These are phyloP conservation scores for Dusona sp. DNA, from an alignment of 2,888 invertebrate species.

Conservation along the genomic window DNA sequence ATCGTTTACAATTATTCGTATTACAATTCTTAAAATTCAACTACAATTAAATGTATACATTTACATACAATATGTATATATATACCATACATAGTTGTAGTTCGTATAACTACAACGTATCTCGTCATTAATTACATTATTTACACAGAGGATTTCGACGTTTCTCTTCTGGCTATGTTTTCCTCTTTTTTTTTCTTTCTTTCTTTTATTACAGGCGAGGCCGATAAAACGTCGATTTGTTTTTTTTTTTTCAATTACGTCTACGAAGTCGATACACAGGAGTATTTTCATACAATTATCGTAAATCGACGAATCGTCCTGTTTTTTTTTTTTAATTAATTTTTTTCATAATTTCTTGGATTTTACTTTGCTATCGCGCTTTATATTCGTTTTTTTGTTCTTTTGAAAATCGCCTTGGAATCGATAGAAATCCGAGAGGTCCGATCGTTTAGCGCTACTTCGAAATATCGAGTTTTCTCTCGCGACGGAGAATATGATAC, in stretches of 20 bases:
- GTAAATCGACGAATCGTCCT: conserved; percentile 64
- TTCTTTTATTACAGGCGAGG: conserved; percentile 57
- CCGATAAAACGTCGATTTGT: conserved; percentile 21
- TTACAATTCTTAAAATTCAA: conserved; percentile 64
- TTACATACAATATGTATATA: conserved; percentile 46
- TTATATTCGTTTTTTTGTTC: background rate
- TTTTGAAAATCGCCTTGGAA: conserved; percentile 10
- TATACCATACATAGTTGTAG: conserved; percentile 51
- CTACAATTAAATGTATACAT: conserved; percentile 58
- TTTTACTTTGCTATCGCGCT: background rate
- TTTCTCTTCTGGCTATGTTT: background rate
- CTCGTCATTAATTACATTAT: conserved; percentile 72
- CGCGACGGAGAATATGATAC: conserved; percentile 24
- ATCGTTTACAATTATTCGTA: conserved; percentile 61
- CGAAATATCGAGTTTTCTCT: conserved; percentile 9
- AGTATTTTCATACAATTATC: conserved; percentile 67
- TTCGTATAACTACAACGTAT: conserved; percentile 56
- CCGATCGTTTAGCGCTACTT: conserved; percentile 59
- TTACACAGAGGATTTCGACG: conserved; percentile 68
- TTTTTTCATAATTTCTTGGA: conserved; percentile 3
- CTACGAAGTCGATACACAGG: conserved; percentile 65
- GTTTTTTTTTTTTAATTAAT: conserved; percentile 36
- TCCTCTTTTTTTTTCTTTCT: background rate
- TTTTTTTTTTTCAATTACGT: conserved; percentile 59
- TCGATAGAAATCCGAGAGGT: conserved; percentile 53